Conservation (phyloP, 2,797 vertebrate species). For the Paedocypris micromegethes region DNA sequence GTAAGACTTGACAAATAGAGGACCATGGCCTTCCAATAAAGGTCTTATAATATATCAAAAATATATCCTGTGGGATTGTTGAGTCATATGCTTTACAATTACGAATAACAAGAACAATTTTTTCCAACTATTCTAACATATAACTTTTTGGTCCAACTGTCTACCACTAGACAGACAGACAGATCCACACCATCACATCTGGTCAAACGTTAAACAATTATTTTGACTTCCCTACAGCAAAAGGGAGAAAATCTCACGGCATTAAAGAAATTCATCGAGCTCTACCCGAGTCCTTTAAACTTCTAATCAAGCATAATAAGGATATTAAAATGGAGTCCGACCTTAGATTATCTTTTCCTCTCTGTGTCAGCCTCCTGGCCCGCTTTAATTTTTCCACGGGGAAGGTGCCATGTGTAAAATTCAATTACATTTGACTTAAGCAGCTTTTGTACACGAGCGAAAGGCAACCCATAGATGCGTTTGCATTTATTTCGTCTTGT, state of each 20-base stretch:
- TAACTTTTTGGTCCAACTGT: too few relatives aligned
- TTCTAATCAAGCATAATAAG: conserved; percentile 32
- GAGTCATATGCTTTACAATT: too few relatives aligned
- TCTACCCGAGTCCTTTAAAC: conserved; percentile 21
- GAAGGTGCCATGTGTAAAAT: not conserved
- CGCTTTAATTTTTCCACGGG: conserved; percentile 6
- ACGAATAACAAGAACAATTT: too few relatives aligned
- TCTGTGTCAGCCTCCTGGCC: conserved; percentile 1
- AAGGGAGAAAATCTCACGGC: conserved; percentile 14
- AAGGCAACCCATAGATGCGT: not conserved
- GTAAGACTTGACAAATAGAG: too few relatives aligned
- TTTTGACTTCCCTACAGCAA: not conserved
- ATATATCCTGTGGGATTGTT: too few relatives aligned
- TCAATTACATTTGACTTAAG: not conserved
- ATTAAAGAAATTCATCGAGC: conserved; percentile 20
- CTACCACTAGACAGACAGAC: conserved; percentile 13
- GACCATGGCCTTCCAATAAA: too few relatives aligned
- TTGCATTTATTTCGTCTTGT: conserved; percentile 6
- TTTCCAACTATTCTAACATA: too few relatives aligned
- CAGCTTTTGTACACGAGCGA: not conserved
- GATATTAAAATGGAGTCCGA: conserved; percentile 26
- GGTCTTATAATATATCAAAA: too few relatives aligned
- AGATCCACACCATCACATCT: too few relatives aligned
- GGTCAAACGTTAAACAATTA: not conserved
- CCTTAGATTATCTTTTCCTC: conserved; percentile 8